phyloP scores from a whole-genome alignment of 2,888 invertebrate species.

The Sinodicranocentrus sp. region DNA sequence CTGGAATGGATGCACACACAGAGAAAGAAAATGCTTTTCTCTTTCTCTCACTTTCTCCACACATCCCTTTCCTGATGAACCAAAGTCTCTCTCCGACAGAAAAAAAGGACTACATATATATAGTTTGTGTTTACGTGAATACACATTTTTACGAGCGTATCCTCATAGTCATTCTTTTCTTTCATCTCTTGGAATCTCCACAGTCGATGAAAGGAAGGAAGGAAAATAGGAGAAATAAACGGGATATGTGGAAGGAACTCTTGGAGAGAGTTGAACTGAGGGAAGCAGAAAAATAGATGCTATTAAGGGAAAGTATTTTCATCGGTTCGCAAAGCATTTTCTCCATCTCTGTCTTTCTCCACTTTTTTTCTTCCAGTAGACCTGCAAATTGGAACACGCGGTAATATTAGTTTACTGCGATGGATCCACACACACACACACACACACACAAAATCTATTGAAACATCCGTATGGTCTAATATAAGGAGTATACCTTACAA shows the following conservation, averaged over 20 bases:
- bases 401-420: slow-evolving; percentile 50
- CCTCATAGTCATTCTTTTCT: slow-evolving; percentile 50
- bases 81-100: no score
- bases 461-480: slow-evolving; percentile 13
- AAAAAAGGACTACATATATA: no score
- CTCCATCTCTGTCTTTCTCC: slow-evolving; percentile 30
- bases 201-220: slow-evolving; percentile 35
- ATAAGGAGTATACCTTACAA: background rate
- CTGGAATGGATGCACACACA: no score
- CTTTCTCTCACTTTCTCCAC: no score
- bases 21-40: no score
- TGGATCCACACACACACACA: slow-evolving; percentile 33
- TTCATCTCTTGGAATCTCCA: slow-evolving; percentile 37
- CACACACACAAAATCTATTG: slow-evolving; percentile 24
- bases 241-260: slow-evolving; percentile 15
- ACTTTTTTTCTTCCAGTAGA: slow-evolving; percentile 29
- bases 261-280: slow-evolving; percentile 18
- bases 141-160: no score
- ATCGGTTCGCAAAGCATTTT: slow-evolving; percentile 46
- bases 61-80: no score
- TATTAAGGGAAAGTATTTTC: slow-evolving; percentile 63
- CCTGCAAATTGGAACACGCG: slow-evolving; percentile 65
- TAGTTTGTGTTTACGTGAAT: no score
- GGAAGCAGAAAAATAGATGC: slow-evolving; percentile 56
- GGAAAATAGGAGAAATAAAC: slow-evolving; percentile 15